These are phyloP conservation scores for Dasypogon diadema DNA, from an alignment of 2,888 invertebrate species.

Conservation along the genomic window DNA sequence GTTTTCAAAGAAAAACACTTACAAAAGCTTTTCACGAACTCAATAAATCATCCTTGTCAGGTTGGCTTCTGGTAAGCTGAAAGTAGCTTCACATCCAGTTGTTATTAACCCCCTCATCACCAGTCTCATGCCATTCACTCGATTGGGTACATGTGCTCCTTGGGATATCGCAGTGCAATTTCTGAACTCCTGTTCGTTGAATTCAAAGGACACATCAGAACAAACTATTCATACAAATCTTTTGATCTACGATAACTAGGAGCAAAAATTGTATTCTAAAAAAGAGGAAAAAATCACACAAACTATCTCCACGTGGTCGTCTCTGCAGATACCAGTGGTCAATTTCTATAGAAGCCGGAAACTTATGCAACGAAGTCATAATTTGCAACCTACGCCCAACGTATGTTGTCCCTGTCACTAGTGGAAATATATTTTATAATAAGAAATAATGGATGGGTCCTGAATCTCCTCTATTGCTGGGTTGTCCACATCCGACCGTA, in stretches of 20 bases:
- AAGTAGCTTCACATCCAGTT: not conserved
- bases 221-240: not conserved
- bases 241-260: not conserved
- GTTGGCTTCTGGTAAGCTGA: not conserved
- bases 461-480: not conserved
- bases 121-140: not conserved
- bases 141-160: not conserved
- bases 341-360: not conserved
- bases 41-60: conserved; percentile 1
- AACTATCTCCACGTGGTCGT: not conserved
- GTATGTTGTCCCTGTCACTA: not conserved
- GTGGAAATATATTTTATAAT: conserved; percentile 14
- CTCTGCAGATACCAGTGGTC: not conserved
- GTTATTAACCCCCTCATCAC: not conserved
- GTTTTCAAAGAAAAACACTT: not conserved
- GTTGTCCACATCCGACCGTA: not conserved
- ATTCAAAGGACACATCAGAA: not conserved
- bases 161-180: not conserved
- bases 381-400: conserved; percentile 3
- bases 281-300: not conserved
- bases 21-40: not conserved
- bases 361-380: conserved; percentile 9
- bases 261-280: not conserved
- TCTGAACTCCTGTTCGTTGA: not conserved
- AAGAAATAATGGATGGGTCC: not conserved